Percentiles rank a stretch among this genome's conserved stretches.
Evolutionary conservation across 2,113 vertebrate species (phyloP).

Genomic region (Vimba vimba): DNA sequence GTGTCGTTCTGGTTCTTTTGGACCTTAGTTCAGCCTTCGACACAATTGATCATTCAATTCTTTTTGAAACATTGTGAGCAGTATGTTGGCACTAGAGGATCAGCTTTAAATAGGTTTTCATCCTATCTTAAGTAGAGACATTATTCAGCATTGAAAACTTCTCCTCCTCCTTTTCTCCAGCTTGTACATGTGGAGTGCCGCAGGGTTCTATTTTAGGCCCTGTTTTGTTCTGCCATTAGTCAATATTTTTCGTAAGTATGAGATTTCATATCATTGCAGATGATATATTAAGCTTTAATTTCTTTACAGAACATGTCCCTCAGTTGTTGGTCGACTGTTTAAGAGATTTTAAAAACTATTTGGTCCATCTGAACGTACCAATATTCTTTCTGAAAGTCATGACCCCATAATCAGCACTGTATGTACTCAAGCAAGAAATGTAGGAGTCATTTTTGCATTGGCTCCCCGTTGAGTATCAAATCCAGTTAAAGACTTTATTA

Average conservation of each 20-base stretch:
- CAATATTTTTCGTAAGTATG: background rate
- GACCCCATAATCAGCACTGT: background rate
- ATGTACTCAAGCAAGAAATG: background rate
- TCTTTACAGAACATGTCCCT: background rate
- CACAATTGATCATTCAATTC: background rate
- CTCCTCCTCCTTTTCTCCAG: background rate
- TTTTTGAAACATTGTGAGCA: background rate
- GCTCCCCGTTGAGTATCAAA: background rate
- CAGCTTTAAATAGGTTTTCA: background rate
- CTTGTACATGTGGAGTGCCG: background rate
- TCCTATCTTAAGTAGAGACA: background rate
- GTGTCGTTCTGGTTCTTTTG: background rate
- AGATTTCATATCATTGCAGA: background rate
- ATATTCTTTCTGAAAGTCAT: background rate
- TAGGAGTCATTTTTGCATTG: background rate
- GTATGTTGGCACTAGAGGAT: background rate
- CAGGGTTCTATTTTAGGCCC: background rate
- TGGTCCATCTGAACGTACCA: background rate
- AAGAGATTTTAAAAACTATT: background rate
- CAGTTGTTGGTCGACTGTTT: background rate
- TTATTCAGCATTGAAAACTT: background rate
- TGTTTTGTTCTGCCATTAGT: background rate
- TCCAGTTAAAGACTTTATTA: background rate
- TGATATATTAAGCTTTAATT: background rate
- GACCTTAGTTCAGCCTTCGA: background rate